A percentile compares a stretch with the other conserved stretches of the same genome.
Evolutionary conservation across 2,888 invertebrate genomes (phyloP).

Genomic region (Drosophila leonis): DNA sequence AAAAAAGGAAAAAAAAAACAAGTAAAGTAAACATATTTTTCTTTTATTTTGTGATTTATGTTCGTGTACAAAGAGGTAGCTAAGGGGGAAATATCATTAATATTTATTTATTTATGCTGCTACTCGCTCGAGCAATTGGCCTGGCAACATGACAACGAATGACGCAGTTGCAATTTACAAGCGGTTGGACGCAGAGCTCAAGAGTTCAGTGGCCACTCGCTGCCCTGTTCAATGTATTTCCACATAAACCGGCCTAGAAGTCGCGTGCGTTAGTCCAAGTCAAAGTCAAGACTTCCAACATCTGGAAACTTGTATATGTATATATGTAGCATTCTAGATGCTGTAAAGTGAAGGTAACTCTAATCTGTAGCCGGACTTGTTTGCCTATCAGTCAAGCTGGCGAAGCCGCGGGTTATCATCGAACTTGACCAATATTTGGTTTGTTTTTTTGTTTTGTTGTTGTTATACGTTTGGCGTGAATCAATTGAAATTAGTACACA

Average conservation of each 20-base stretch:
- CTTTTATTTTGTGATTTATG: constrained; percentile 1
- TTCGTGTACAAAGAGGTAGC: constrained; percentile 18
- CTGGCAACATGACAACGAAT: constrained; percentile 64
- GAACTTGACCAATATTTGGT: constrained; percentile 62
- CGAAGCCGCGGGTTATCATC: constrained; percentile 67
- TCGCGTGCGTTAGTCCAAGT: constrained; percentile 62
- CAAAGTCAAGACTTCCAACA: constrained; percentile 55
- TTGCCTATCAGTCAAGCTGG: constrained; percentile 46
- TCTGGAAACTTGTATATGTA: background rate
- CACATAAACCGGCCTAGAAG: constrained; percentile 18
- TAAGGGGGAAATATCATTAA: constrained; percentile 7
- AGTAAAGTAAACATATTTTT: constrained; percentile 7
- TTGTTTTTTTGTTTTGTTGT: constrained; percentile 13
- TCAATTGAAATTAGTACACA: constrained; percentile 64
- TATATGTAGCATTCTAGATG: background rate
- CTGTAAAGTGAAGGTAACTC: background rate
- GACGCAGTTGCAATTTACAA: constrained; percentile 43
- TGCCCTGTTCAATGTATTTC: background rate
- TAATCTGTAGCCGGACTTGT: constrained; percentile 44
- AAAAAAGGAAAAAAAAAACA: too few species aligned
- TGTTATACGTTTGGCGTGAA: constrained; percentile 43
- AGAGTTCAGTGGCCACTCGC: constrained; percentile 15
- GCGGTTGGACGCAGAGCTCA: constrained; percentile 11
- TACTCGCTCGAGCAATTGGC: constrained; percentile 56
- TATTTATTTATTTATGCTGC: constrained; percentile 17